Evolutionary conservation across 2,888 invertebrate genomes (phyloP), one percentile per base, ranked within the genome.

Genomic region (Tromatobia lineatoria): DNA sequence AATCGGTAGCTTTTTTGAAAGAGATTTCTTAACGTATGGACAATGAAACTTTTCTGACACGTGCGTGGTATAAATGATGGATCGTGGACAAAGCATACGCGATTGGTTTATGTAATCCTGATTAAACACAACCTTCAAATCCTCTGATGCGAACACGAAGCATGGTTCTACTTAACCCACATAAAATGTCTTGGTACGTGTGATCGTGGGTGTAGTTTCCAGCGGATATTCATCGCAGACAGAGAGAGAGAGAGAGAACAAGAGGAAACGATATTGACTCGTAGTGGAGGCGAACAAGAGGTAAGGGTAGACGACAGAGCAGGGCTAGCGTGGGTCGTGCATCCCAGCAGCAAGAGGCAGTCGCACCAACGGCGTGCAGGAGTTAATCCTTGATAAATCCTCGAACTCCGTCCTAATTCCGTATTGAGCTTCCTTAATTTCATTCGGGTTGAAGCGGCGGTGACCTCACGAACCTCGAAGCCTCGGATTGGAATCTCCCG

Each of bases 351-450:
- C 18, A 8, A 47, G 52, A 75, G 80, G 64, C 59, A 81, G 61
- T 67, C 54, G 84, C 87, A 61, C 61, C 29, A 18, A n/a, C 87
- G 87, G 75, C 87, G 88, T 88, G 88, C 88, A 88, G 87, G 88
- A 92, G 90, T 91, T 92, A 92, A 93, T 92, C 92, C 91, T 88
- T 92, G 91, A 92, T 92, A 93, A 93, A 93, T 91, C 92, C 91
- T 89, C 88, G 83, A 92, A 91, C 90, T 91, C 90, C 83, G 87
- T 88, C 86, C 90, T 92, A 92, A 92, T 92, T 92, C 92, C 83
- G 89, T 90, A 92, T 91, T 90, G 91, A 92, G 91, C 90, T 90
- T 89, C 90, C 90, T 91, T 93, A 91, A 93, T 92, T 93, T 92
- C 90, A 91, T 92, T 91, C 89, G 86, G 77, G 76, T 70, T n/a